Evolutionary conservation across 2,113 vertebrate species (phyloP).

Genomic region (Microcebus jonahi): DNA sequence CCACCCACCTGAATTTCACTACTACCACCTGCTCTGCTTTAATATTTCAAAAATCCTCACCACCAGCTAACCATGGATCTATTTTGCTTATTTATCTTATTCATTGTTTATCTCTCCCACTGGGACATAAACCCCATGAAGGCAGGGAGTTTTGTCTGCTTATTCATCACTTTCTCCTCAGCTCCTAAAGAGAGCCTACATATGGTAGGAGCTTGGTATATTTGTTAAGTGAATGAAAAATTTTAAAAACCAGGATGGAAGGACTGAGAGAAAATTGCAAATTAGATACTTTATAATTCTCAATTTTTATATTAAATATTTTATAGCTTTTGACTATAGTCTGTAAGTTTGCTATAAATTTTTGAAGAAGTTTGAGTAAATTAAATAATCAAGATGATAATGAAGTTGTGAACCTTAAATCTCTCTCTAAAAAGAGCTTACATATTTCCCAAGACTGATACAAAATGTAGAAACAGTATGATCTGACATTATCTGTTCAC

Average conservation of each 20-base stretch:
- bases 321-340: slow-evolving; percentile 14
- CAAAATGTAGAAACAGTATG: neutral
- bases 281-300: slow-evolving; percentile 7
- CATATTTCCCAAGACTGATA: neutral
- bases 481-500: neutral
- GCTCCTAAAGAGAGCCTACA: neutral
- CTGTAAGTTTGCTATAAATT: neutral
- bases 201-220: neutral
- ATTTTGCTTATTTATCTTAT: neutral
- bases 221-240: neutral
- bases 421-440: neutral
- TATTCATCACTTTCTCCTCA: neutral
- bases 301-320: neutral
- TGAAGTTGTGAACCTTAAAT: slow-evolving; percentile 17
- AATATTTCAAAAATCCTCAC: neutral
- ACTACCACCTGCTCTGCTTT: neutral
- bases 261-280: neutral
- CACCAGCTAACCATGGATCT: neutral
- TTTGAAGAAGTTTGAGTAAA: slow-evolving; percentile 11
- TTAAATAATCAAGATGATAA: neutral
- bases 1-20: neutral
- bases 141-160: neutral
- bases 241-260: neutral
- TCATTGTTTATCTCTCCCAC: neutral
- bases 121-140: neutral